These are phyloP conservation scores for Pluvialis apricaria DNA, from an alignment of 2,113 vertebrate species.

Conservation along the genomic window DNA sequence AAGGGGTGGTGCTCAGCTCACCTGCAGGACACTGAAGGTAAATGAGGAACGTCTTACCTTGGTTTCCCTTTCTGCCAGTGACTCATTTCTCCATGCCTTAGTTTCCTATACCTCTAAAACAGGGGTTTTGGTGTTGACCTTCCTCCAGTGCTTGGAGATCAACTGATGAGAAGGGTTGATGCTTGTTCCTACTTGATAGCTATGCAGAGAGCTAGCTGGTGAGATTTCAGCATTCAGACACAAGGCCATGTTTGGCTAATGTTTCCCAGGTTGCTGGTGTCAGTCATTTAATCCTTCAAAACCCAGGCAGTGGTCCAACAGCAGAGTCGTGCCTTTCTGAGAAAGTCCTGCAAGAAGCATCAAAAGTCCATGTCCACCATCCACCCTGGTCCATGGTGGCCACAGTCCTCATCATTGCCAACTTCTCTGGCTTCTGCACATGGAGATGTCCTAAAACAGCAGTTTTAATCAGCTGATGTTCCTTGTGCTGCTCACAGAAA, in stretches of 20 bases:
- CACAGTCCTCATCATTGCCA: background rate
- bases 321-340: background rate
- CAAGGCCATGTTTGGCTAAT: background rate
- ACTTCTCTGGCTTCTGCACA: background rate
- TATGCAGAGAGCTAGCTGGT: background rate
- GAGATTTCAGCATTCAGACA: background rate
- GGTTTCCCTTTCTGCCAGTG: background rate
- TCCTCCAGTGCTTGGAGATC: background rate
- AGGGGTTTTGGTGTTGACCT: background rate
- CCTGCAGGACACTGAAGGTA: background rate
- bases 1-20: background rate
- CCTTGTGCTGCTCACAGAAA: background rate
- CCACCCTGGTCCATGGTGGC: background rate
- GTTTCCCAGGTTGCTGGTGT: background rate
- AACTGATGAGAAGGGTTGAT: background rate
- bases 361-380: background rate
- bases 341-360: background rate
- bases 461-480: background rate
- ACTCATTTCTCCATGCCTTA: background rate
- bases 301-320: background rate
- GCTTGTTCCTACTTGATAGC: background rate
- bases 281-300: background rate
- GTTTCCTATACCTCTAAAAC: background rate
- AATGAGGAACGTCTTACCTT: background rate
- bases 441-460: background rate